Conservation (phyloP, 2,888 invertebrate genomes). For the Ormyrus thymus region DNA sequence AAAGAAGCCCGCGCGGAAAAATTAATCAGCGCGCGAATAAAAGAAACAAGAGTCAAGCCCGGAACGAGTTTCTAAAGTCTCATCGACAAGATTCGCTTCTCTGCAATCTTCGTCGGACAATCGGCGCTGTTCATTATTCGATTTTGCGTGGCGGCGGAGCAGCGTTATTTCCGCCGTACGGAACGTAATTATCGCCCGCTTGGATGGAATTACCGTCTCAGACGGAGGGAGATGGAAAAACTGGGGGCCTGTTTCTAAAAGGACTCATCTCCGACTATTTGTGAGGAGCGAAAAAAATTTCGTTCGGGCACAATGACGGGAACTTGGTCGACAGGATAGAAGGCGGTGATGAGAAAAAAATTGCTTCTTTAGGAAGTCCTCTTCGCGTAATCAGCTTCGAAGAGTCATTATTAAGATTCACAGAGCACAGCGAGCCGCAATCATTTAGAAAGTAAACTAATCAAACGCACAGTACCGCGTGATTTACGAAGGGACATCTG, state of each 20-base stretch:
- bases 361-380: too few relatives aligned
- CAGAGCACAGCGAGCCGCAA: too few relatives aligned
- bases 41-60: slow-evolving; percentile 11
- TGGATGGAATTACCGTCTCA: slow-evolving; percentile 54
- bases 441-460: too few relatives aligned
- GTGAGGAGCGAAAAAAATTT: too few relatives aligned
- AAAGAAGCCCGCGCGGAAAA: slow-evolving; percentile 7
- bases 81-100: slow-evolving; percentile 30
- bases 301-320: too few relatives aligned
- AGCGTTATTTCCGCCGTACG: slow-evolving; percentile 31
- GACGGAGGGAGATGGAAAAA: slow-evolving; percentile 23
- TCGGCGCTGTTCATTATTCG: slow-evolving; percentile 59
- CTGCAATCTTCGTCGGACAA: slow-evolving; percentile 35
- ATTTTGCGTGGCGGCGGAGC: slow-evolving; percentile 58
- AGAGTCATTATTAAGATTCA: too few relatives aligned
- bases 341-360: too few relatives aligned
- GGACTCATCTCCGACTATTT: too few relatives aligned
- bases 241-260: neutral
- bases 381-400: too few relatives aligned
- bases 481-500: too few relatives aligned
- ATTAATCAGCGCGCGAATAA: slow-evolving; percentile 31
- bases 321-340: too few relatives aligned
- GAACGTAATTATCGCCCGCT: slow-evolving; percentile 56
- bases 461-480: too few relatives aligned
- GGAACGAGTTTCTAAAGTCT: neutral